Evolutionary conservation across 37 sponge, comb jelly and placozoan genomes (phyloP), one percentile per base, ranked within the genome.

Genomic region (Cladorhizidae sp.): DNA sequence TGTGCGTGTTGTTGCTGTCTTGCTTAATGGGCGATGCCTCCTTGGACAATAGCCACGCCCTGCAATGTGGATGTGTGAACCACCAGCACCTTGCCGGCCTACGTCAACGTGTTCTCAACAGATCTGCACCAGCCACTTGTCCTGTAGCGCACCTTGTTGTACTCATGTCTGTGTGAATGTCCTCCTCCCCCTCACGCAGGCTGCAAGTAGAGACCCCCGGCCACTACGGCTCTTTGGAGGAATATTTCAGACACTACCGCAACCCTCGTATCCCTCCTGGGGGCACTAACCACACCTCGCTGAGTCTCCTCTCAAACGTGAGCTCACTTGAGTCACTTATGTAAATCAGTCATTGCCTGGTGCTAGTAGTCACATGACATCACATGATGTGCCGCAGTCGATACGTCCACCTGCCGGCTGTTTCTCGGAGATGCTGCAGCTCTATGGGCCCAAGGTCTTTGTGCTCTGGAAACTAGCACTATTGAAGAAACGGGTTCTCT

Each of bases 401-500:
- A 75, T 64, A 17, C 87, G 82, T 70, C 93, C 82, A 62, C 93
- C 89, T 40, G 83, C 84, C 20, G 90, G 90, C 31, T 88, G 84
- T 40, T 75, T 95, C 63, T 65, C 80, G 8, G 70, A 89, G 42
- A 89, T 90, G 38, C 65, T 94, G 29, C 81, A 92, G 51, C 75
- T 75, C 81, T 94, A 92, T 78, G 97, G 95, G 26, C 75, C 90
- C 23, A 42, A 77, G 32, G 76, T 96, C 32, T 99, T 99, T 77
- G 85, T 90, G 31, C 88, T 99, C 36, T 99, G 99, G 99, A 94
- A 88, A 75, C 72, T 90, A 37, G 79, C 93, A 9, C 70, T 99
- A 35, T 86, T 99, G 25, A 84, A 90, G 74, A 94, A 94, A 77
- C 76, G 93, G 31, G 79, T 99, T 25, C 67, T 99, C 18, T 76